Base-by-base conservation (phyloP, 2,797 vertebrate species). In the Oryzias sinensis region DNA sequence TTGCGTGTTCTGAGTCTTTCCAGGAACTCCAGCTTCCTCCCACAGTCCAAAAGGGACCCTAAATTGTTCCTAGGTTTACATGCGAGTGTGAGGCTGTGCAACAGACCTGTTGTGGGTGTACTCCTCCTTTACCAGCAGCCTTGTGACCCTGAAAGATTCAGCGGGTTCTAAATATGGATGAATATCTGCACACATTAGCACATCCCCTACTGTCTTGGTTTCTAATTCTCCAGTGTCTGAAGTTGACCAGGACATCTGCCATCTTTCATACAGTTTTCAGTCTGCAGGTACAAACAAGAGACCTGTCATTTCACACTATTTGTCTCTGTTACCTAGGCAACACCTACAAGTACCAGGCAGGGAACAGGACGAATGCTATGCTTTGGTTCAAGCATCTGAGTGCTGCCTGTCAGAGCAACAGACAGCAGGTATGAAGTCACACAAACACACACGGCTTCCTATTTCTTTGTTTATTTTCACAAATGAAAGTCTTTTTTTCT, bases 311-410 rank as follows among this genome's bases (percentile, higher is more conserved):
- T 84, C 3, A 70, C 8, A 1, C 49, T 71, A 53, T 75, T 72
- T 79, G 52, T 79, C 53, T 84, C 74, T 1, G 57, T 84, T 78
- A 62, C 76, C 73, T 72, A 99, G 97, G 97, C 85, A 99, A 99
- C 89, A 98, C 96, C 0, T 99, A 99, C 76, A 99, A 99, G 88
- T 99, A 96, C 87, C 97, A 99, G 87, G 95, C 97, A 65, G 97
- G 96, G 69, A 97, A 90, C 87, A 90, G 93, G 82, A 94, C 90
- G 89, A 98, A 98, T 0, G 97, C 97, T 24, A 87, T 93, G 91
- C 89, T 97, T 27, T 99, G 97, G 97, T 98, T 97, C 83, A 99
- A 98, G 88, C 97, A 99, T 82, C 85, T 99, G 84, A 98, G 95
- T 56, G 91, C 94, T 60, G 96, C 97, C 75, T 99, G 97, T 90